Percentiles rank a stretch among this genome's conserved stretches.
Evolutionary conservation across 64 coral and sea anemone species (phyloP).

Genomic region (Anthopleura sola): DNA sequence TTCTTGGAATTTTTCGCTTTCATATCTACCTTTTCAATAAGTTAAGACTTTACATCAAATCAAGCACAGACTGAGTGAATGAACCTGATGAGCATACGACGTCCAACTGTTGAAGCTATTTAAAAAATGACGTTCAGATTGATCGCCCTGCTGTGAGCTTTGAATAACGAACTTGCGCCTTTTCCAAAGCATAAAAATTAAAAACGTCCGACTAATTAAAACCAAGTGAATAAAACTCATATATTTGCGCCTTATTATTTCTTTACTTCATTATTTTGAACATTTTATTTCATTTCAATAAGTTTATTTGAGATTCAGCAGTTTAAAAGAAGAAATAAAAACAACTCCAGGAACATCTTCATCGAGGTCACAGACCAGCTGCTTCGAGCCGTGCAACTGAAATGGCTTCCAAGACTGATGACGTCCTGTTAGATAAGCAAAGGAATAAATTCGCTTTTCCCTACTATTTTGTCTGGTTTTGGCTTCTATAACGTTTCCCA

Average conservation of each 20-base stretch:
- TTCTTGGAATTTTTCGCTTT: background rate
- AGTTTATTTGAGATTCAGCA: background rate
- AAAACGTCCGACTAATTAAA: constrained; percentile 7
- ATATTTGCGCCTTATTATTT: background rate
- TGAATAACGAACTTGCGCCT: constrained; percentile 2
- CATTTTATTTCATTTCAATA: constrained; percentile 1
- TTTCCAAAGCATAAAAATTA: constrained; percentile 11
- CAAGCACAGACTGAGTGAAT: background rate
- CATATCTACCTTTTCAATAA: background rate
- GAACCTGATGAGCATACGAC: background rate
- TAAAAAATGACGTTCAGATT: background rate
- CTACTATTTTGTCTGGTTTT: background rate
- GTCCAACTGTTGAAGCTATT: background rate
- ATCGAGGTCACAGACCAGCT: background rate
- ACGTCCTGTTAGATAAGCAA: background rate
- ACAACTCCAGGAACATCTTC: background rate
- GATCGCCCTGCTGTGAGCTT: background rate
- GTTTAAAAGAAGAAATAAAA: background rate
- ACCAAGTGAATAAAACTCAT: constrained; percentile 5
- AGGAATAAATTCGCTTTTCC: background rate
- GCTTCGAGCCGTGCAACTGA: background rate
- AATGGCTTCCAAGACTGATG: background rate
- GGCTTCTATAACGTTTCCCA: background rate
- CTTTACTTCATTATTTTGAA: background rate
- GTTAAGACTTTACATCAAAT: background rate